Conservation (phyloP, 2,888 invertebrate genomes). For the Thalpophila matura region DNA sequence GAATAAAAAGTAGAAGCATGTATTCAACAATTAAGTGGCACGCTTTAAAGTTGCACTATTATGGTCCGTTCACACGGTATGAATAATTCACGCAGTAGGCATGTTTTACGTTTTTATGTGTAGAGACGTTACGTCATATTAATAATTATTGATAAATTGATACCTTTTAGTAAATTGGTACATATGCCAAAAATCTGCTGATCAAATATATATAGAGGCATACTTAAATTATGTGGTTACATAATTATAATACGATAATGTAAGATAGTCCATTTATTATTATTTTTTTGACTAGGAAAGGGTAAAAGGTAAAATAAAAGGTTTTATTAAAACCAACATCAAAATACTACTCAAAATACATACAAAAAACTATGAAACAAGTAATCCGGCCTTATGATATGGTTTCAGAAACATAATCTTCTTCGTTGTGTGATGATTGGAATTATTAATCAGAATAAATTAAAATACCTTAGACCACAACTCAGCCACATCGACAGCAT, state of each 20-base stretch:
- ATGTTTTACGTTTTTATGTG: slow-evolving; percentile 8
- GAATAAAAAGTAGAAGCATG: not conserved
- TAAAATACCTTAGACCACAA: too few species aligned
- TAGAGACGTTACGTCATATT: not conserved
- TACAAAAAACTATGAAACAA: too few species aligned
- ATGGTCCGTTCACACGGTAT: slow-evolving; percentile 13
- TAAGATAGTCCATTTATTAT: too few species aligned
- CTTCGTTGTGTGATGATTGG: too few species aligned
- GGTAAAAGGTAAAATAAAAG: too few species aligned
- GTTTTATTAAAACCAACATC: too few species aligned
- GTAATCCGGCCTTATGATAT: too few species aligned
- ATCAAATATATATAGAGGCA: not conserved
- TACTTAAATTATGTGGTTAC: not conserved
- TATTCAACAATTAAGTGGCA: not conserved
- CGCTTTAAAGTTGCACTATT: not conserved
- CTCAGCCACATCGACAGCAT: too few species aligned
- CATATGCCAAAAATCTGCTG: not conserved
- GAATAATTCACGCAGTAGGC: not conserved
- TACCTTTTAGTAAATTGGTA: not conserved
- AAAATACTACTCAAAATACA: too few species aligned
- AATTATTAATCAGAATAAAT: too few species aligned
- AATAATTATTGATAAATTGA: not conserved
- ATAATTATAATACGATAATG: not conserved
- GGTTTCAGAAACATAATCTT: too few species aligned
- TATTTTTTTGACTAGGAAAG: too few species aligned